phyloP scores from a whole-genome alignment of 1,140 invertebrate species.

The Megalonaias nervosa region DNA sequence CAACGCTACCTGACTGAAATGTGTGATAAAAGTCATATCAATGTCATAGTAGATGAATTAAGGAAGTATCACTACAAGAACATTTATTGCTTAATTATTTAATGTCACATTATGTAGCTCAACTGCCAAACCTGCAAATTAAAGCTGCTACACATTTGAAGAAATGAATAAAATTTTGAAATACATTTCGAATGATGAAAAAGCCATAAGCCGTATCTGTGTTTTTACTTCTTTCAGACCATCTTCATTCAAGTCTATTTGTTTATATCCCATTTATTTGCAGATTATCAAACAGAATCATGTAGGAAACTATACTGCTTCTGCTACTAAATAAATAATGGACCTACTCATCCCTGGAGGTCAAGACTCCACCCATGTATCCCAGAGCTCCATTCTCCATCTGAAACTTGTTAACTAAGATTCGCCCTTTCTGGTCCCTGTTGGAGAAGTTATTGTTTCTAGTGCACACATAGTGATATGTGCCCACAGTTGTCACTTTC shows the following conservation, averaged over 20 bases:
- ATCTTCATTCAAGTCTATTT: neutral
- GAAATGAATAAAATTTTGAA: no score
- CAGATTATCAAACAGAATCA: neutral
- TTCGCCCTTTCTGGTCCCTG: constrained; percentile 67
- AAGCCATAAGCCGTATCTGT: no score
- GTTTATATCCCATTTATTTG: neutral
- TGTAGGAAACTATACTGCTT: neutral
- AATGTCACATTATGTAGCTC: no score
- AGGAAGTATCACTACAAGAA: neutral
- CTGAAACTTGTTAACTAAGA: constrained; percentile 43
- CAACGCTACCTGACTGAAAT: constrained; percentile 26
- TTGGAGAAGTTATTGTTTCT: constrained; percentile 72
- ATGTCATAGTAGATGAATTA: neutral
- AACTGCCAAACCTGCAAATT: no score
- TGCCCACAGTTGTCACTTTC: constrained; percentile 59
- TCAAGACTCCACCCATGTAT: constrained; percentile 59
- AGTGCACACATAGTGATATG: constrained; percentile 68
- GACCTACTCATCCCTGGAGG: constrained; percentile 52
- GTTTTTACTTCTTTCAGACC: no score
- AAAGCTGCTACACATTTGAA: no score
- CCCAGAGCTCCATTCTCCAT: constrained; percentile 51
- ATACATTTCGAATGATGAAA: no score
- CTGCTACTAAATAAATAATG: neutral
- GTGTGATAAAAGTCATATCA: constrained; percentile 7
- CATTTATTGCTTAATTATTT: no score